A percentile compares a stretch with the other conserved stretches of the same genome.
Conservation (phyloP, 2,797 vertebrate genomes). For the Centropyge bicolor region DNA sequence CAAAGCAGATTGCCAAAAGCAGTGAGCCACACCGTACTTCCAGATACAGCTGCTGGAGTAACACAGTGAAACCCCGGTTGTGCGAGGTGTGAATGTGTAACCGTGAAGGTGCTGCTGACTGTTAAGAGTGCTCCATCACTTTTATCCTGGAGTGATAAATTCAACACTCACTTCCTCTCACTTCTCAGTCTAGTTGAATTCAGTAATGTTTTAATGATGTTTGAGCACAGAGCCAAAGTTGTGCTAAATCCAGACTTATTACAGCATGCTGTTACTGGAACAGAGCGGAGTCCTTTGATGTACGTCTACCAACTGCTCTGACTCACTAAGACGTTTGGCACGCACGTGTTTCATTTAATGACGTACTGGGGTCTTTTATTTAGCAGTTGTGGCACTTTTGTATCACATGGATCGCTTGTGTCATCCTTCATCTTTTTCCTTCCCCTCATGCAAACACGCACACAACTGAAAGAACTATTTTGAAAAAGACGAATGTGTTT, state of each 20-base stretch:
- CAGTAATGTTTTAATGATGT: constrained; percentile 16
- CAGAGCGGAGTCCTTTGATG: constrained; percentile 31
- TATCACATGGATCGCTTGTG: not conserved
- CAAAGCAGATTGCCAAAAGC: not conserved
- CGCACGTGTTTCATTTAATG: constrained; percentile 43
- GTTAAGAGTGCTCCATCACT: not conserved
- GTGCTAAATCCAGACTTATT: constrained; percentile 45
- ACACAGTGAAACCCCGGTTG: constrained; percentile 3
- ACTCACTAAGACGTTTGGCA: constrained; percentile 50
- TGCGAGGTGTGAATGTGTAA: constrained; percentile 37
- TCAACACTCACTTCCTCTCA: constrained; percentile 31
- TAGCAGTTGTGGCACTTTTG: constrained; percentile 21
- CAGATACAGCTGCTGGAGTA: constrained; percentile 11
- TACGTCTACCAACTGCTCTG: constrained; percentile 46
- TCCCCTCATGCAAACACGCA: not conserved
- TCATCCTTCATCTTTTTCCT: constrained; percentile 2
- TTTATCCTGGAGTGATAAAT: constrained; percentile 3
- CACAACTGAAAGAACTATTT: not conserved
- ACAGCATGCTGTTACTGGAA: constrained; percentile 36
- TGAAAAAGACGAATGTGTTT: not conserved
- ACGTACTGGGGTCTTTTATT: constrained; percentile 6
- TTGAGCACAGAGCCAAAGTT: constrained; percentile 3
- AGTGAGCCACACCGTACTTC: not conserved
- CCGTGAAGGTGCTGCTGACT: not conserved
- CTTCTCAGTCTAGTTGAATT: constrained; percentile 7